Base-by-base conservation (phyloP, 1,140 invertebrate species). In the Trachelipus rathkii region DNA sequence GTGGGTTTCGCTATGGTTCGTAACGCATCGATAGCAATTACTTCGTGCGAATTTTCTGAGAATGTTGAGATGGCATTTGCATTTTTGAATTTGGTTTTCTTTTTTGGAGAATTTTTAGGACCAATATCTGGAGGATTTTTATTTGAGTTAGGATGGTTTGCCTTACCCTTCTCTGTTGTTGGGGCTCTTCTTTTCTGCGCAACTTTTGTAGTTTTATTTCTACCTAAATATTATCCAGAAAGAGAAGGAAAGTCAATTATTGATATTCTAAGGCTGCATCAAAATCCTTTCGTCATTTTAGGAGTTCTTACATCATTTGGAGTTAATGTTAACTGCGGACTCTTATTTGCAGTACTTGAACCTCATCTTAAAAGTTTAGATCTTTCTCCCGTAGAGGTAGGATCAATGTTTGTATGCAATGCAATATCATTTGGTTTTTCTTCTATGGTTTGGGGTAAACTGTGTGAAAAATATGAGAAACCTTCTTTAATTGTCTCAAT, bases 321-420 rank as follows among this genome's bases (percentile, higher is more conserved):
- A 0, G 91, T 91, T 0, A 92, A 92, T 75, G 89, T 91, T 85
- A 92, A 91, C 81, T 93, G 94, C 66, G 92, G 92, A 73, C 94
- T 94, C 85, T 84, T 93, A 2, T 90, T 91, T 83, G 92, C 92
- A 0, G 93, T 92, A 0, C 85, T 95, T 7, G 92, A 94, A 82
- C 92, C 92, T 0, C 92, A 94, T 87, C 84, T 95, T 13, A 83
- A 92, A 79, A 89, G 90, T 85, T 89, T 95, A 82, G 83, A 89
- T 13, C 85, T 95, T 71, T 90, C 82, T 19, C 92, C 93, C 0
- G 88, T 93, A 10, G 83, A 93, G 9, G 85, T 95, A 44, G 94
- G 94, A 0, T 83, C 94, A 15, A 91, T 95, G 89, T 96, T 96
- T 84, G 89, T 96, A 15, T 91, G 95, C 60, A 94, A 93, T 82